A percentile compares a stretch with the other conserved stretches of the same genome.
phyloP scores from a whole-genome alignment of 2,797 vertebrate species.

The Podarcis siculus region DNA sequence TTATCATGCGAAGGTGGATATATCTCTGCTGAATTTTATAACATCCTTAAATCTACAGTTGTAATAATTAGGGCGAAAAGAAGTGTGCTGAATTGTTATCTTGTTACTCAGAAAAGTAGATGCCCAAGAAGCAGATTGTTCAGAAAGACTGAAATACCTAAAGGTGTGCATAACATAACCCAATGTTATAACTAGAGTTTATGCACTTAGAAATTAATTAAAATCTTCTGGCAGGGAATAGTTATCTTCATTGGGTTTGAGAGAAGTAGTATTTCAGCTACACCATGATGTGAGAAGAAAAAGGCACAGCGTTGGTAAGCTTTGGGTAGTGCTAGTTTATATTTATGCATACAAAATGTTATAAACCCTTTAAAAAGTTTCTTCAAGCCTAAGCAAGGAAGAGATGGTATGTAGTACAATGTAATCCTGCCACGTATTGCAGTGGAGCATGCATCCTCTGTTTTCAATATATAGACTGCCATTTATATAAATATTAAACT shows the following conservation, averaged over 20 bases:
- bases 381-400: too few species aligned
- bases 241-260: neutral
- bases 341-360: neutral
- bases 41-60: neutral
- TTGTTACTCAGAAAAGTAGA: neutral
- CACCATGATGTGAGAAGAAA: neutral
- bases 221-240: neutral
- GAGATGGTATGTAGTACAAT: too few species aligned
- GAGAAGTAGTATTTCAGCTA: neutral
- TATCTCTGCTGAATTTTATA: slow-evolving; percentile 29
- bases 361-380: too few species aligned
- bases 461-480: too few species aligned
- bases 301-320: neutral
- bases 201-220: neutral
- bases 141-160: neutral
- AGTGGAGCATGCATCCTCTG: too few species aligned
- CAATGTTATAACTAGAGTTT: neutral
- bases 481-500: too few species aligned
- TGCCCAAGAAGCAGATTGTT: neutral
- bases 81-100: too few species aligned
- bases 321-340: neutral
- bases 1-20: neutral
- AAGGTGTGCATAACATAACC: neutral
- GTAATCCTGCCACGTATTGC: too few species aligned
- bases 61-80: neutral